Percentiles rank a stretch among this genome's conserved stretches.
These are phyloP conservation scores for Drosophila tanythrix DNA, from an alignment of 2,888 invertebrate species.

Conservation along the genomic window DNA sequence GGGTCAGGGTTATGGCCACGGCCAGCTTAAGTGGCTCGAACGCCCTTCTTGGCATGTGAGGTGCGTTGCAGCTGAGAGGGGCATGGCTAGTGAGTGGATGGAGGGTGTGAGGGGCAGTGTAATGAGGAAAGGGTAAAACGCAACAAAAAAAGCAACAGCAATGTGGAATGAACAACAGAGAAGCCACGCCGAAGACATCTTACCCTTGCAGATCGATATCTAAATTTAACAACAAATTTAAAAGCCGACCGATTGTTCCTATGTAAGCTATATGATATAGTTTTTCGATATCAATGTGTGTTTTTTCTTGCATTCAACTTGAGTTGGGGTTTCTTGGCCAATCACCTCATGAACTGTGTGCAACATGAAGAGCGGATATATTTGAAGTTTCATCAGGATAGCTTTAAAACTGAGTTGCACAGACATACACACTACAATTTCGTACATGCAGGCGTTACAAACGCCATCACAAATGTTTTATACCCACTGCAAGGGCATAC, in stretches of 20 bases:
- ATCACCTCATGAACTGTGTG: background rate
- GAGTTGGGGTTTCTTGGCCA: background rate
- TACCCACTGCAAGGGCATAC: background rate
- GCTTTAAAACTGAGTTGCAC: background rate
- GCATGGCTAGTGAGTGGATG: background rate
- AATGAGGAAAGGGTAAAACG: constrained; percentile 6
- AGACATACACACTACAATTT: background rate
- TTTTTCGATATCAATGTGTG: background rate
- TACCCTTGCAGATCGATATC: background rate
- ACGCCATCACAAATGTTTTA: background rate
- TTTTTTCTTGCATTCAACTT: background rate
- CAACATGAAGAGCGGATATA: background rate
- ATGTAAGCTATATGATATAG: background rate
- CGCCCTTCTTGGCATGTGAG: constrained; percentile 81
- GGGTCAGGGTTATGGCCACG: constrained; percentile 54
- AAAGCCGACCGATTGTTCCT: background rate
- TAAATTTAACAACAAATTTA: background rate
- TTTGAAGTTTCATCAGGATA: background rate
- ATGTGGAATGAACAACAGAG: background rate
- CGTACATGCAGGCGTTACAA: background rate
- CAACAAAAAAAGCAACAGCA: background rate
- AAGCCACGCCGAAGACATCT: background rate
- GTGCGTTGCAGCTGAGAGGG: constrained; percentile 42
- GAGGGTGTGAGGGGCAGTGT: background rate
- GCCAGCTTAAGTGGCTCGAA: constrained; percentile 83